Conservation (phyloP, 2,113 vertebrate genomes). For the Leptobrachium ailaonicum region DNA sequence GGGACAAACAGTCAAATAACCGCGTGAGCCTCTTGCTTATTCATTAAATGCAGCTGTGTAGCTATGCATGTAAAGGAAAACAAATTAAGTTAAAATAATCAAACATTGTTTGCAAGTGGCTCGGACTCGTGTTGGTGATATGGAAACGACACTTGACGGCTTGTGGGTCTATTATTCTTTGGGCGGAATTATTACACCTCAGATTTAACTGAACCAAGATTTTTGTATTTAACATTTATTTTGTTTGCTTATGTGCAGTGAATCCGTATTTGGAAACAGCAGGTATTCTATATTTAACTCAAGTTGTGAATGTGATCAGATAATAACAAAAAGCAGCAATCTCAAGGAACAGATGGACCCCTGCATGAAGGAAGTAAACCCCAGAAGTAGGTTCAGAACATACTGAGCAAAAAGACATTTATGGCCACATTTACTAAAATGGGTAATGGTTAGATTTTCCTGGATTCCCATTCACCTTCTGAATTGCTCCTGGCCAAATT, state of each 20-base stretch:
- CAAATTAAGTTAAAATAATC: constrained; percentile 32
- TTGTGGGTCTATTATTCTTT: constrained; percentile 16
- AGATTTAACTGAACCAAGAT: constrained; percentile 26
- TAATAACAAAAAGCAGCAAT: constrained; percentile 38
- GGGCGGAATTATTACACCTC: constrained; percentile 12
- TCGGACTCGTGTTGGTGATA: constrained; percentile 23
- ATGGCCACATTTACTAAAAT: background rate
- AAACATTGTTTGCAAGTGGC: background rate
- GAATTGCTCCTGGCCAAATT: too few relatives aligned
- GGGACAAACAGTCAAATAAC: constrained; percentile 20
- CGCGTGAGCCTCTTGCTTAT: constrained; percentile 35
- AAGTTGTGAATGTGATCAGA: constrained; percentile 12
- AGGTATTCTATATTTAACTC: constrained; percentile 30
- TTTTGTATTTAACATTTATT: background rate
- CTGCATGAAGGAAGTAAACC: constrained; percentile 21
- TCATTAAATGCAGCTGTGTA: constrained; percentile 45
- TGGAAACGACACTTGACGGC: constrained; percentile 18
- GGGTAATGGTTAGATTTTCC: background rate
- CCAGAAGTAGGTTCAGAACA: constrained; percentile 28
- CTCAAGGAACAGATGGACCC: constrained; percentile 34
- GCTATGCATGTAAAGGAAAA: constrained; percentile 16
- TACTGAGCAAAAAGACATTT: constrained; percentile 9
- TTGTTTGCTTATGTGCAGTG: constrained; percentile 3
- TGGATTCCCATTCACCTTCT: background rate
- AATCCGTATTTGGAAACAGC: constrained; percentile 43